Evolutionary conservation across 2,113 vertebrate species (phyloP).

Genomic region (Pimephales promelas): DNA sequence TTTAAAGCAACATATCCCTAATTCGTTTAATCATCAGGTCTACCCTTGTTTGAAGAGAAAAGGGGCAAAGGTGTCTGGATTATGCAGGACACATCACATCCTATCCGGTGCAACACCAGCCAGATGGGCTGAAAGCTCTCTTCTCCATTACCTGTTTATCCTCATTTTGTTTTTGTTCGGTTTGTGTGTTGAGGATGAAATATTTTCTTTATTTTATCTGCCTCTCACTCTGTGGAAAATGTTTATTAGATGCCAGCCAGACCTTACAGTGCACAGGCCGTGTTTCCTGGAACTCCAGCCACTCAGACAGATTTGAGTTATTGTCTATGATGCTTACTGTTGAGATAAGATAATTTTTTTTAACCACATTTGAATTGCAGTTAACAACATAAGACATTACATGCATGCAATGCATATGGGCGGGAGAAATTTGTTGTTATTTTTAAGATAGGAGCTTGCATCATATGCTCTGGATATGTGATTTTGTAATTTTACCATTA

Average conservation of each 20-base stretch:
- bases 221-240: not conserved
- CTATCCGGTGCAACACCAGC: not conserved
- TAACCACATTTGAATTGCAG: not conserved
- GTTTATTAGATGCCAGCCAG: not conserved
- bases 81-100: not conserved
- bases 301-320: not conserved
- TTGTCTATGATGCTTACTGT: not conserved
- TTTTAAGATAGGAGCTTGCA: too few species aligned
- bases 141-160: not conserved
- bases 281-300: not conserved
- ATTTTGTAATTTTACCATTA: too few species aligned
- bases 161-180: not conserved
- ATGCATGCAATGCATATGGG: not conserved
- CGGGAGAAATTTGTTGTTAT: too few species aligned
- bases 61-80: constrained; percentile 35
- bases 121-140: constrained; percentile 7
- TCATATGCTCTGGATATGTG: too few species aligned
- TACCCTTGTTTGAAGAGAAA: not conserved
- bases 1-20: constrained; percentile 15
- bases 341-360: not conserved
- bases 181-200: not conserved
- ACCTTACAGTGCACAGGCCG: not conserved
- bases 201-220: not conserved
- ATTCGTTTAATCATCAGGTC: constrained; percentile 15
- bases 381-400: not conserved